Evolutionary conservation across 2,113 vertebrate genomes (phyloP).

Genomic region (Leptobrachium ailaonicum): DNA sequence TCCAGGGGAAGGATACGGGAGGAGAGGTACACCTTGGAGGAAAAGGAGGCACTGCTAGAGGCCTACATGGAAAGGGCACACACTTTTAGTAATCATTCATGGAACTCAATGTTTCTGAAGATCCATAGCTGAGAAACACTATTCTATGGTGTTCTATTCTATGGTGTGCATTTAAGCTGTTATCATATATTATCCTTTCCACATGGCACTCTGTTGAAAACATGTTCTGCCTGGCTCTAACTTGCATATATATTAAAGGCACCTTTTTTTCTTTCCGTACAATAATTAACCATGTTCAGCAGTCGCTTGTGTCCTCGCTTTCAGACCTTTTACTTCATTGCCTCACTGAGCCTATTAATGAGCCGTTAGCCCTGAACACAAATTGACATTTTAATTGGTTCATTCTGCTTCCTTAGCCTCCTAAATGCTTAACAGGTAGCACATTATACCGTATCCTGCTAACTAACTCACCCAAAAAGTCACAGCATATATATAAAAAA

Average conservation of each 20-base stretch:
- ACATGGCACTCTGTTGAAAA: slow-evolving; percentile 24
- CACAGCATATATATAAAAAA: slow-evolving; percentile 45
- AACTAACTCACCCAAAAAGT: slow-evolving; percentile 5
- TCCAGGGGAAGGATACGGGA: too few relatives aligned
- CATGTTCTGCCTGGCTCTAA: slow-evolving; percentile 29
- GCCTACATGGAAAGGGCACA: too few relatives aligned
- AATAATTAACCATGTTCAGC: slow-evolving; percentile 41
- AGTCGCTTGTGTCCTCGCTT: slow-evolving; percentile 15
- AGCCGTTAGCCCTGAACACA: slow-evolving; percentile 35
- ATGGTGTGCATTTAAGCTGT: too few relatives aligned
- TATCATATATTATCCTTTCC: slow-evolving; percentile 4
- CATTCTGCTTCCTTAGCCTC: slow-evolving; percentile 41
- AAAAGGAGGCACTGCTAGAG: too few relatives aligned
- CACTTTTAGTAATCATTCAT: too few relatives aligned
- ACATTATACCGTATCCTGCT: background rate
- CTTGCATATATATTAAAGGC: slow-evolving; percentile 30
- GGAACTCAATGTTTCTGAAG: too few relatives aligned
- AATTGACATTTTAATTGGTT: slow-evolving; percentile 45
- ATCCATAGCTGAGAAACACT: too few relatives aligned
- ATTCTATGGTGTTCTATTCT: too few relatives aligned
- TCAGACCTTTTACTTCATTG: slow-evolving; percentile 27
- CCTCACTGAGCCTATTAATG: slow-evolving; percentile 30
- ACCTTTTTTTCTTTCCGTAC: slow-evolving; percentile 24
- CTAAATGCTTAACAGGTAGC: slow-evolving; percentile 42
- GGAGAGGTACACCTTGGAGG: too few relatives aligned